Base-by-base conservation (phyloP, 2,888 invertebrate genomes). In the Torymus aiolomorphi region DNA sequence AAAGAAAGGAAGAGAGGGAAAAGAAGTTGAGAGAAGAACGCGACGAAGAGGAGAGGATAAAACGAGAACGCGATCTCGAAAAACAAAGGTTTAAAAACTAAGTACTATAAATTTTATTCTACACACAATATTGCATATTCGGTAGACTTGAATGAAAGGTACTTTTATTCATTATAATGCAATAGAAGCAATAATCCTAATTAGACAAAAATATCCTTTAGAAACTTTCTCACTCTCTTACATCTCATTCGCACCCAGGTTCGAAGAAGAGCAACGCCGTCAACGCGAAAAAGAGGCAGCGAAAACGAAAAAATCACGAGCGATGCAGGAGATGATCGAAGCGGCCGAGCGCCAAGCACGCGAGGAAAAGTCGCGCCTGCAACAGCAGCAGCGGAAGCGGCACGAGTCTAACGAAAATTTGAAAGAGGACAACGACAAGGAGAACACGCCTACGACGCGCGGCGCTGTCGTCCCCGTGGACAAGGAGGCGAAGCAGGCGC, bases 1-100 rank as follows among this genome's bases (percentile, higher is more conserved):
- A 93, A 73, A 93, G 95, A 14, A 94, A 94, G 85, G 95, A 95
- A 89, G 97, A 97, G 88, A 93, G 94, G 83, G 96, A 96, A 87
- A 92, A 92, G 73, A 93, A 94, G 83, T 90, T 95, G 82, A 92
- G 92, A 85, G 97, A 97, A 89, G 97, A 98, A 89, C 92, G 93
- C 83, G 92, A 95, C 83, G 97, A 97, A 89, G 97, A 97, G 87
- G 92, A 94, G 82, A 92, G 96, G 81, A 92, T 97, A 81, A 59
- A 80, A 18, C 79, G 81, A 18, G 82, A 83, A n/a, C 86, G 95
- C 95, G 90, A 91, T 93, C 86, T 83, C 62, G 89, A 89, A 59
- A 86, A 84, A 61, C 86, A 87, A 71, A 88, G 89, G 89, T 88
- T 74, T 79, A 31, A 2, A 31, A 5, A 31, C 31, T n/a, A n/a